Conservation (phyloP, 2,113 vertebrate species). For the Atherinomorus stipes region DNA sequence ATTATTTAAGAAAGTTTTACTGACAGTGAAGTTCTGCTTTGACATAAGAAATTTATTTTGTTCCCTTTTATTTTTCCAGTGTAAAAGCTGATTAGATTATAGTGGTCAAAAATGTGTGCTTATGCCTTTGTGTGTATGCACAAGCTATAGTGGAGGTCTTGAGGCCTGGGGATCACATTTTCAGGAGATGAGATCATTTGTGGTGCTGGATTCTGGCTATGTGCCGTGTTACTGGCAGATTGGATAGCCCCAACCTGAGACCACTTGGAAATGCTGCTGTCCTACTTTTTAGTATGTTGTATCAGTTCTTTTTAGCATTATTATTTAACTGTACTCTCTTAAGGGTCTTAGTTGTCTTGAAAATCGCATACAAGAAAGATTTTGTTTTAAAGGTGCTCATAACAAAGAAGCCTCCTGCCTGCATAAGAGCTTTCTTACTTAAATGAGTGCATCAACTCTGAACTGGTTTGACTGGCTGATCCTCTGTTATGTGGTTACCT, state of each 20-base stretch:
- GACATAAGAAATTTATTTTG: conserved; percentile 16
- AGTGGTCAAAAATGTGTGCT: conserved; percentile 23
- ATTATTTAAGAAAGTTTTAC: no score
- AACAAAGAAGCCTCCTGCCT: conserved; percentile 8
- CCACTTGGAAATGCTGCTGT: conserved; percentile 38
- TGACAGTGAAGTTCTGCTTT: conserved; percentile 19
- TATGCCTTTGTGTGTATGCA: conserved; percentile 5
- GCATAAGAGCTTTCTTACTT: conserved; percentile 9
- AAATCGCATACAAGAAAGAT: conserved; percentile 1
- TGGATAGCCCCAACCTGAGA: conserved; percentile 45
- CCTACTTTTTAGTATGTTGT: conserved; percentile 29
- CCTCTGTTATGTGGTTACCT: conserved; percentile 40
- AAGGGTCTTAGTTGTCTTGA: conserved; percentile 6
- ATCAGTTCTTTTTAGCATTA: neutral
- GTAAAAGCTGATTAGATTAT: conserved; percentile 28
- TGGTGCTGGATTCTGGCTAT: conserved; percentile 35
- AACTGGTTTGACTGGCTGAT: conserved; percentile 72
- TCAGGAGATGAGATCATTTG: conserved; percentile 71
- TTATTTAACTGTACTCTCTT: neutral
- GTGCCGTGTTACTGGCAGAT: conserved; percentile 39
- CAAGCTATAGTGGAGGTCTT: conserved; percentile 56
- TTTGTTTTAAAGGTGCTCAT: neutral
- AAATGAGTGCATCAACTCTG: neutral
- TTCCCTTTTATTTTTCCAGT: conserved; percentile 5
- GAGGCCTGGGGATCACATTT: conserved; percentile 60